Conservation (phyloP, 2,113 vertebrate species). For the Tragelaphus imberbis region DNA sequence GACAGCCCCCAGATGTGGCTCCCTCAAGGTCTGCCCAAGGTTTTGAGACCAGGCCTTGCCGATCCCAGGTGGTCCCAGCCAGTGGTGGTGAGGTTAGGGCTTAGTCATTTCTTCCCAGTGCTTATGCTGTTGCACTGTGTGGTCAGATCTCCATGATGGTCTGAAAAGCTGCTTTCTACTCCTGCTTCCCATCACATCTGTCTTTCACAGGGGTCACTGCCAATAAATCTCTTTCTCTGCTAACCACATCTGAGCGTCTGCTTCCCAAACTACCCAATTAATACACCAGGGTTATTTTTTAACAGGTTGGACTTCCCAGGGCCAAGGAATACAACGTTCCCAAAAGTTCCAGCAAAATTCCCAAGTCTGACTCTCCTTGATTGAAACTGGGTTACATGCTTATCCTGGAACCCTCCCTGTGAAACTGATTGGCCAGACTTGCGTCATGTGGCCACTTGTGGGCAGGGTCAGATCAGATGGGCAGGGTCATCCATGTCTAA, state of each 20-base stretch:
- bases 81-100: neutral
- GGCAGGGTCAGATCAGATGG: accelerated
- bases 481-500: neutral
- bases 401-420: neutral
- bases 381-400: neutral
- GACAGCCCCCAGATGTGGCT: neutral
- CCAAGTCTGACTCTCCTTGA: no score
- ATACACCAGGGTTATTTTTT: neutral
- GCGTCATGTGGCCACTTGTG: neutral
- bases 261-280: neutral
- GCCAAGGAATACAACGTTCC: neutral
- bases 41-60: neutral
- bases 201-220: neutral
- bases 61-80: neutral
- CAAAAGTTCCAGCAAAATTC: neutral
- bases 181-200: neutral
- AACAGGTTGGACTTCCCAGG: neutral
- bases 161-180: neutral
- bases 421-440: neutral
- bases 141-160: neutral
- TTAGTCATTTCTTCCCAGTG: neutral
- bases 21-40: neutral
- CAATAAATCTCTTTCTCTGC: neutral
- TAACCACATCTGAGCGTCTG: neutral
- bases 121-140: neutral